Percentiles rank a stretch among this genome's conserved stretches.
Evolutionary conservation across 2,797 vertebrate species (phyloP).

Genomic region (Holocentrus rufus): DNA sequence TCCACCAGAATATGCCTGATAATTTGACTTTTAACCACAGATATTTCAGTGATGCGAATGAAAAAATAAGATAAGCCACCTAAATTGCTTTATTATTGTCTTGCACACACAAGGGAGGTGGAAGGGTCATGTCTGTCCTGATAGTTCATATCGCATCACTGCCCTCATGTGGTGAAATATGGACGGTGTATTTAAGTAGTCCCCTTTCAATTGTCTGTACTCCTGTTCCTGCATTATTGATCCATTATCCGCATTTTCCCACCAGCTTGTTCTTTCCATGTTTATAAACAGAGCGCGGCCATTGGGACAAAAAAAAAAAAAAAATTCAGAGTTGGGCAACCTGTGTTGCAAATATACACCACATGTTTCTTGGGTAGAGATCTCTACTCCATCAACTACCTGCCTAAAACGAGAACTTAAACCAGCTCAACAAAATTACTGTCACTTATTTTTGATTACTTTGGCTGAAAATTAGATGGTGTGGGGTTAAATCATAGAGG

Average conservation of each 20-base stretch:
- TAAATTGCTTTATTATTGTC: too few species aligned
- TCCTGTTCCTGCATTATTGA: constrained; percentile 23
- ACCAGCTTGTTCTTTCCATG: constrained; percentile 84
- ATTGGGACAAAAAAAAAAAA: constrained; percentile 63
- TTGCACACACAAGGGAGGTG: background rate
- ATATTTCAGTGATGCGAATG: background rate
- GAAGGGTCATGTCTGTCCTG: too few species aligned
- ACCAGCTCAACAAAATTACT: too few species aligned
- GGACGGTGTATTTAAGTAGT: constrained; percentile 8
- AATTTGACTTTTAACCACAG: constrained; percentile 3
- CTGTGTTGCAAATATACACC: constrained; percentile 44
- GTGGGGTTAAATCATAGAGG: too few species aligned
- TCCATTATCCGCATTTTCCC: constrained; percentile 76
- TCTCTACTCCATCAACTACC: too few species aligned
- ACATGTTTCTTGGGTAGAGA: constrained; percentile 38
- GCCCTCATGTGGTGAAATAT: constrained; percentile 41
- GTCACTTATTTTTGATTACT: background rate
- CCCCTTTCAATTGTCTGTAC: background rate
- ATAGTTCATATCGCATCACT: constrained; percentile 24
- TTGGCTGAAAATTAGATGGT: too few species aligned
- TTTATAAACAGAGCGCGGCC: constrained; percentile 84
- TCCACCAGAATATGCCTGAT: too few species aligned
- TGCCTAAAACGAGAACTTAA: too few species aligned
- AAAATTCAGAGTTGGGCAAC: constrained; percentile 54
- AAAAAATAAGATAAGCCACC: background rate